Evolutionary conservation across 2,113 vertebrate species (phyloP).

Genomic region (Dipodomys merriami): DNA sequence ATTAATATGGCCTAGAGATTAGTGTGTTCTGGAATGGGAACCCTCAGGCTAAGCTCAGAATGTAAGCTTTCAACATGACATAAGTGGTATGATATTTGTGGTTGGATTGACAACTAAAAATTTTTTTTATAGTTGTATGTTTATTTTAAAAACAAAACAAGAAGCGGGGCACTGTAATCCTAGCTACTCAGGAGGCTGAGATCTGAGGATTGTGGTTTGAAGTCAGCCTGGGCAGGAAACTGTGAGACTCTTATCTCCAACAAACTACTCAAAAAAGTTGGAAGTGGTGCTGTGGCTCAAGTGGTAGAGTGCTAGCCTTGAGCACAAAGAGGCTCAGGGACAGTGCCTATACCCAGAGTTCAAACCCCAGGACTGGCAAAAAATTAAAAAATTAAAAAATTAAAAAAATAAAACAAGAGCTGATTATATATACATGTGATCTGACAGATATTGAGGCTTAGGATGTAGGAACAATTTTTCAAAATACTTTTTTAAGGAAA

Average conservation of each 20-base stretch:
- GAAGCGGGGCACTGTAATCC: no score
- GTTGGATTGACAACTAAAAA: background rate
- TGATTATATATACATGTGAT: background rate
- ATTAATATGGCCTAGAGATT: constrained; percentile 39
- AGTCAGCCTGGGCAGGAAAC: no score
- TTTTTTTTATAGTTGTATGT: background rate
- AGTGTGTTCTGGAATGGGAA: constrained; percentile 34
- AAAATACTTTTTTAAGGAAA: constrained; percentile 20
- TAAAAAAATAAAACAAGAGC: background rate
- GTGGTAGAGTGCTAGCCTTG: no score
- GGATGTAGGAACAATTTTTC: background rate
- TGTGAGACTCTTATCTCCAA: no score
- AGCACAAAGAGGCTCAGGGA: no score
- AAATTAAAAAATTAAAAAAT: no score
- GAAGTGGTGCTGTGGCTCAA: no score
- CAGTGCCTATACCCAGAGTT: no score
- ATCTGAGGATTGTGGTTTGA: no score
- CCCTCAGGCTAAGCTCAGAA: constrained; percentile 10
- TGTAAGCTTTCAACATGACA: constrained; percentile 18
- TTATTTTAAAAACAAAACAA: constrained; percentile 48
- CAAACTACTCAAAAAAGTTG: no score
- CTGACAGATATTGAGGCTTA: background rate
- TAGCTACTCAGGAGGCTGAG: no score
- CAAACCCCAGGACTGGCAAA: no score
- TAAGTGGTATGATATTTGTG: background rate